A percentile compares a stretch with the other conserved stretches of the same genome.
Evolutionary conservation across 2,888 invertebrate species (phyloP).

Genomic region (Pimpla rufipes): DNA sequence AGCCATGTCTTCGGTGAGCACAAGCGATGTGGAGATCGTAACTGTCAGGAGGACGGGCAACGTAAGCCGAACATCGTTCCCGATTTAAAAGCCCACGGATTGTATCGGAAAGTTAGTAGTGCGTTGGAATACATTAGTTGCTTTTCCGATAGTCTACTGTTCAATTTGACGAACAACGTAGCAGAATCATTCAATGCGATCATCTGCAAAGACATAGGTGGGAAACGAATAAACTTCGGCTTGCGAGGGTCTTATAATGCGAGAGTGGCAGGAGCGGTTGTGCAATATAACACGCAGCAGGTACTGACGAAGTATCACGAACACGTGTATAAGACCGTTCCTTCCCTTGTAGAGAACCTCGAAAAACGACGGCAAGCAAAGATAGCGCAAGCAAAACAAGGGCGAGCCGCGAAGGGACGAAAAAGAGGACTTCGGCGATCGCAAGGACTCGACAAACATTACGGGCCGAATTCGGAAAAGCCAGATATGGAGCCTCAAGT

Average conservation of each 20-base stretch:
- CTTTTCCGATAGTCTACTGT: slow-evolving; percentile 64
- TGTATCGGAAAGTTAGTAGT: slow-evolving; percentile 53
- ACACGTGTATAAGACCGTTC: neutral
- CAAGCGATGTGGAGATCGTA: slow-evolving; percentile 39
- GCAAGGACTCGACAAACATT: slow-evolving; percentile 53
- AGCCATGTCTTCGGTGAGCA: slow-evolving; percentile 72
- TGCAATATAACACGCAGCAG: slow-evolving; percentile 77
- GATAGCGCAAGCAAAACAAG: neutral
- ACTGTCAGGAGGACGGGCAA: slow-evolving; percentile 5
- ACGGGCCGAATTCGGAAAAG: slow-evolving; percentile 66
- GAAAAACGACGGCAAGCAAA: slow-evolving; percentile 22
- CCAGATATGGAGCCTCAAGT: slow-evolving; percentile 59
- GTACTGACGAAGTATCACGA: slow-evolving; percentile 35
- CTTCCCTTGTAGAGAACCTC: slow-evolving; percentile 17
- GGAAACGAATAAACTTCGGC: slow-evolving; percentile 74
- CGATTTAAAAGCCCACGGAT: slow-evolving; percentile 37
- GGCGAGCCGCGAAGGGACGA: neutral
- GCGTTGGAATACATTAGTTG: slow-evolving; percentile 43
- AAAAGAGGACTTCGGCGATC: neutral
- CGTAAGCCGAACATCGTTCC: slow-evolving; percentile 51
- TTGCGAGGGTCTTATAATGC: slow-evolving; percentile 76
- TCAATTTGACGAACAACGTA: slow-evolving; percentile 64
- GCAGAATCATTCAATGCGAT: slow-evolving; percentile 66
- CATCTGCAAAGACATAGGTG: slow-evolving; percentile 60
- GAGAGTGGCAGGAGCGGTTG: slow-evolving; percentile 76